Percentiles rank a stretch among this genome's conserved stretches.
These are phyloP conservation scores for Apantesis nais DNA, from an alignment of 2,888 invertebrate genomes.

Conservation along the genomic window DNA sequence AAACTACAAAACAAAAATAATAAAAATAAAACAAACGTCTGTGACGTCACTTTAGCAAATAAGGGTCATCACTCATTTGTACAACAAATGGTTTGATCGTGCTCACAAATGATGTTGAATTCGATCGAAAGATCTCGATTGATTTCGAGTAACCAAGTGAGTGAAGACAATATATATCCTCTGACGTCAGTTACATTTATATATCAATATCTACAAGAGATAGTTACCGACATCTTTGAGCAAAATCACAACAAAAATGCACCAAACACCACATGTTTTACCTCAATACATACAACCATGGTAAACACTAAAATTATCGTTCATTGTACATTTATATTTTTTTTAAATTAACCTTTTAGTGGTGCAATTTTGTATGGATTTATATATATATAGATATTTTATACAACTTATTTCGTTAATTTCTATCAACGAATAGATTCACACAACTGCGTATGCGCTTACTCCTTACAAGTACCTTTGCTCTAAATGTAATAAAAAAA, in stretches of 20 bases:
- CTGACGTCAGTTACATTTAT: slow-evolving; percentile 19
- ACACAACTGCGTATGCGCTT: slow-evolving; percentile 13
- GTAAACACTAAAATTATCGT: slow-evolving; percentile 25
- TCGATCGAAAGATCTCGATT: neutral
- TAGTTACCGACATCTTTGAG: slow-evolving; percentile 32
- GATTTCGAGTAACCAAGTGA: slow-evolving; percentile 5
- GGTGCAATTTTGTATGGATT: slow-evolving; percentile 48
- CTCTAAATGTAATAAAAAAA: slow-evolving; percentile 11
- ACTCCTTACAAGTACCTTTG: slow-evolving; percentile 9
- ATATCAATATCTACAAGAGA: slow-evolving; percentile 26
- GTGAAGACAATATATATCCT: neutral
- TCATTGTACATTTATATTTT: slow-evolving; percentile 27
- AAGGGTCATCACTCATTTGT: slow-evolving; percentile 1
- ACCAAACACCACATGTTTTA: slow-evolving; percentile 21
- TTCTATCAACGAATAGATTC: slow-evolving; percentile 26
- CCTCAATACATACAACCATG: slow-evolving; percentile 20
- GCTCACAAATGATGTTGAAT: neutral
- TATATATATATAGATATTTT: slow-evolving; percentile 19
- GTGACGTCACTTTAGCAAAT: slow-evolving; percentile 23
- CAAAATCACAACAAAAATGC: slow-evolving; percentile 51
- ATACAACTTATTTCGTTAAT: slow-evolving; percentile 24
- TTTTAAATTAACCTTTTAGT: slow-evolving; percentile 26
- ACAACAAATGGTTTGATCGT: slow-evolving; percentile 3
- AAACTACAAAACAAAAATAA: slow-evolving; percentile 26
- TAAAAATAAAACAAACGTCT: slow-evolving; percentile 23